phyloP scores from a whole-genome alignment of 1,140 invertebrate species.

The Teleogryllus occipitalis region DNA sequence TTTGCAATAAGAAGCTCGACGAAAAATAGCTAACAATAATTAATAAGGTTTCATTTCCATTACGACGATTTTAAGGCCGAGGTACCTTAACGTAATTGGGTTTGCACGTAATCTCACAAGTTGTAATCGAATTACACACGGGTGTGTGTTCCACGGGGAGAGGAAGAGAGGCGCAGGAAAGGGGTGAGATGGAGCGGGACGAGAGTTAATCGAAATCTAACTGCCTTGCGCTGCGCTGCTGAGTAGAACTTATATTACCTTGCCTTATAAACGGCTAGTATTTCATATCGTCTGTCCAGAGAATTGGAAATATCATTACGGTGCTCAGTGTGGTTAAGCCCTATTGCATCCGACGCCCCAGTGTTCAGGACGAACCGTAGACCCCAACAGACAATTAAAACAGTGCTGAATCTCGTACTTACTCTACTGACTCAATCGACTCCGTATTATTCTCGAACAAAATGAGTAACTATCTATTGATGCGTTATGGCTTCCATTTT shows the following conservation, averaged over 20 bases:
- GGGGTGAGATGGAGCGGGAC: not conserved
- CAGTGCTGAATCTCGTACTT: not conserved
- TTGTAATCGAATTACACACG: not conserved
- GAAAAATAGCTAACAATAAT: constrained; percentile 6
- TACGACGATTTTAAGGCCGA: constrained; percentile 3
- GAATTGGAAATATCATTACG: not conserved
- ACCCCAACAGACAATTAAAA: not conserved
- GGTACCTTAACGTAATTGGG: constrained; percentile 1
- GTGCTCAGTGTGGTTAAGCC: not conserved
- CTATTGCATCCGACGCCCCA: not conserved
- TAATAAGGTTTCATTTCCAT: constrained; percentile 2
- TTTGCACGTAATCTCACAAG: constrained; percentile 4
- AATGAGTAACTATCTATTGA: too few relatives aligned
- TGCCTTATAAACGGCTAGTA: constrained; percentile 1
- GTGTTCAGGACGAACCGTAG: not conserved
- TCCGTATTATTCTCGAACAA: too few relatives aligned
- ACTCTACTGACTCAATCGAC: too few relatives aligned
- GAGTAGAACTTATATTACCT: not conserved
- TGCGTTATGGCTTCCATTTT: too few relatives aligned
- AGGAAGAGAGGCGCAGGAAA: not conserved
- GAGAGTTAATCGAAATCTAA: constrained; percentile 5
- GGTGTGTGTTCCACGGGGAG: not conserved
- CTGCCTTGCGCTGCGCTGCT: not conserved
- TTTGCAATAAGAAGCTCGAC: not conserved
- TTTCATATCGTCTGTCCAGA: not conserved